phyloP scores from a whole-genome alignment of 2,888 invertebrate species.

The Mellilla xanthometata region DNA sequence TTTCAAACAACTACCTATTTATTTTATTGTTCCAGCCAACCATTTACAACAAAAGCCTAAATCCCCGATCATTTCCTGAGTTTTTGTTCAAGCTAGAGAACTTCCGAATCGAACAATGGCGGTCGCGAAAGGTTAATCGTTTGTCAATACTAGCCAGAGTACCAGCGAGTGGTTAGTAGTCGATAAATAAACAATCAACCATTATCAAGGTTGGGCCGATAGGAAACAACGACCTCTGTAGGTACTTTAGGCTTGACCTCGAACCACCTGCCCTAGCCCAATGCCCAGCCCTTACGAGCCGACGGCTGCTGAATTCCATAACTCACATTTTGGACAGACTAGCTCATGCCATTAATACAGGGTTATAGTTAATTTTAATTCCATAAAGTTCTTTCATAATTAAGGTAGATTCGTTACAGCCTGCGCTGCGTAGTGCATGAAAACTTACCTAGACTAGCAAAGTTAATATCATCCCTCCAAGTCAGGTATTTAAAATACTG shows the following conservation, averaged over 20 bases:
- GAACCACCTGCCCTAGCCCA: slow-evolving; percentile 15
- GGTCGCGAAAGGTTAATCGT: slow-evolving; percentile 5
- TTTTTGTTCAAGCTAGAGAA: slow-evolving; percentile 8
- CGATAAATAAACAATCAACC: slow-evolving; percentile 26
- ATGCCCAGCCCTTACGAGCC: slow-evolving; percentile 9
- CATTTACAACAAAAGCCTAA: slow-evolving; percentile 5
- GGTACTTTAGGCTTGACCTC: slow-evolving; percentile 34
- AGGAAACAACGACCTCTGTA: slow-evolving; percentile 44
- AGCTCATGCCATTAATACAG: not conserved
- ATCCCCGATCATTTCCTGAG: slow-evolving; percentile 7
- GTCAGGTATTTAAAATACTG: too few relatives aligned
- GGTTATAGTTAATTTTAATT: too few relatives aligned
- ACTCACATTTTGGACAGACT: slow-evolving; percentile 2
- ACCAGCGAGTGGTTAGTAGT: slow-evolving; percentile 9
- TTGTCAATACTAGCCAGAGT: slow-evolving; percentile 23
- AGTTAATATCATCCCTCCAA: too few relatives aligned
- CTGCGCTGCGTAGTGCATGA: too few relatives aligned
- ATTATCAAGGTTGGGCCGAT: slow-evolving; percentile 31
- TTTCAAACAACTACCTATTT: too few relatives aligned
- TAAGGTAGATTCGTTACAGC: too few relatives aligned
- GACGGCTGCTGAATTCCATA: slow-evolving; percentile 13
- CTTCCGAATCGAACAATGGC: slow-evolving; percentile 16
- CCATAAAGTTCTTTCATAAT: too few relatives aligned
- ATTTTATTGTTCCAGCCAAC: not conserved
- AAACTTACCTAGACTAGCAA: too few relatives aligned